phyloP scores from a whole-genome alignment of 2,797 vertebrate species.

The Psittacula derbiana region DNA sequence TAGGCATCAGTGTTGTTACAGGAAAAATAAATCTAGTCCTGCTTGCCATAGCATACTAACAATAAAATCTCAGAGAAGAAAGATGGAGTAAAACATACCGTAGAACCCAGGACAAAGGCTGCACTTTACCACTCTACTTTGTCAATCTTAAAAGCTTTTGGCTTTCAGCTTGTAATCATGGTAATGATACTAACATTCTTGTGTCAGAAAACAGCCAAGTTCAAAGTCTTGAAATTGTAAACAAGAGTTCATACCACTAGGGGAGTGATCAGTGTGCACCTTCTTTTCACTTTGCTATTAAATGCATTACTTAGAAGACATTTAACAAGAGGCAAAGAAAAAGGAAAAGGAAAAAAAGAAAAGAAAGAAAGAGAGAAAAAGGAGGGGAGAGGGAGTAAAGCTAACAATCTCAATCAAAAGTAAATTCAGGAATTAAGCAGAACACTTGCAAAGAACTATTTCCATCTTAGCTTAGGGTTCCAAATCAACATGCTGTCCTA shows the following conservation, averaged over 20 bases:
- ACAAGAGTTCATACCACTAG: background rate
- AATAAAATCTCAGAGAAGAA: background rate
- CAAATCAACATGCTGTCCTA: background rate
- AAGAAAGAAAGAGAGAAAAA: background rate
- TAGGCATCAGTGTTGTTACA: background rate
- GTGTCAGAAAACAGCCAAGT: background rate
- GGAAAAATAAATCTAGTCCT: background rate
- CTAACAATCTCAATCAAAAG: background rate
- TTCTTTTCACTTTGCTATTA: background rate
- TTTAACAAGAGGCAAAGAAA: background rate
- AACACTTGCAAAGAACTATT: constrained; percentile 4
- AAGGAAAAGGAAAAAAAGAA: background rate
- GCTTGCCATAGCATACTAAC: background rate
- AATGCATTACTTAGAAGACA: background rate
- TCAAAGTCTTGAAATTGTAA: constrained; percentile 7
- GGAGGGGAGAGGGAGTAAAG: background rate
- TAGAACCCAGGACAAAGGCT: background rate
- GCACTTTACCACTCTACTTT: background rate
- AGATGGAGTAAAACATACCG: background rate
- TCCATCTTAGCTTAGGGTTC: background rate
- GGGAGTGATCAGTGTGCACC: background rate
- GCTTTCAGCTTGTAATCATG: background rate
- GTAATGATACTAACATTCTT: background rate
- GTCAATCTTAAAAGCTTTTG: background rate
- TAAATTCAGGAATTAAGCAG: background rate